Conservation (phyloP, 2,797 vertebrate genomes). For the Eptatretus atami region DNA sequence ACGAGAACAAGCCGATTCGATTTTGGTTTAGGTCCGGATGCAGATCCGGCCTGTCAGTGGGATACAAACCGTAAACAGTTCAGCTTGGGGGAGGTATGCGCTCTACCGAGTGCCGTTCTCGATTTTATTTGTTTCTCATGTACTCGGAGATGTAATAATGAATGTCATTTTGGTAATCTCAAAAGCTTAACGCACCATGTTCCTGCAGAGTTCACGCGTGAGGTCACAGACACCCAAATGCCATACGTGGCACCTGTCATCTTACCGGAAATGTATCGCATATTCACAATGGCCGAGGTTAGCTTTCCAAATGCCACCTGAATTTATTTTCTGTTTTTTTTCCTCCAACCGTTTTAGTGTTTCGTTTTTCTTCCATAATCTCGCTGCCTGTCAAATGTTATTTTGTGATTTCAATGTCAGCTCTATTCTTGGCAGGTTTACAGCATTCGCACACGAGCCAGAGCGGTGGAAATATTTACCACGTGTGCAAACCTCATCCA, state of each 20-base stretch:
- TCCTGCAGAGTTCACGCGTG: conserved; percentile 52
- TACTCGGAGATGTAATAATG: neutral
- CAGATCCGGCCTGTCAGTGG: too few species aligned
- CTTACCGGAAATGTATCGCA: conserved; percentile 95
- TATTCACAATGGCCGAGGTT: conserved; percentile 97
- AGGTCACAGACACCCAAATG: conserved; percentile 93
- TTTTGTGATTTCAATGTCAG: neutral
- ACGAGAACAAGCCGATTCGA: too few species aligned
- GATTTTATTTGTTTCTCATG: neutral
- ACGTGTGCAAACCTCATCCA: conserved; percentile 94
- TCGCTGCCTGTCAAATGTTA: neutral
- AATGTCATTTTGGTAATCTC: neutral
- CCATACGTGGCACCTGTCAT: conserved; percentile 86
- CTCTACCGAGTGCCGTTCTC: too few species aligned
- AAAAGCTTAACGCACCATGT: neutral
- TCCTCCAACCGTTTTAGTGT: neutral
- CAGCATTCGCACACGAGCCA: conserved; percentile 65
- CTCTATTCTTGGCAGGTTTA: conserved; percentile 28
- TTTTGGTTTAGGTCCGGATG: too few species aligned
- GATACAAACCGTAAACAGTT: too few species aligned
- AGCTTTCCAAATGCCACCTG: neutral
- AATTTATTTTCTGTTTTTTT: neutral
- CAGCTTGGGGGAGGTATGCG: too few species aligned
- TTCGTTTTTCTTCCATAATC: neutral
- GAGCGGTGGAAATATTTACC: conserved; percentile 91